Evolutionary conservation across 2,113 vertebrate genomes (phyloP).

Genomic region (Actenoides lindsayi): DNA sequence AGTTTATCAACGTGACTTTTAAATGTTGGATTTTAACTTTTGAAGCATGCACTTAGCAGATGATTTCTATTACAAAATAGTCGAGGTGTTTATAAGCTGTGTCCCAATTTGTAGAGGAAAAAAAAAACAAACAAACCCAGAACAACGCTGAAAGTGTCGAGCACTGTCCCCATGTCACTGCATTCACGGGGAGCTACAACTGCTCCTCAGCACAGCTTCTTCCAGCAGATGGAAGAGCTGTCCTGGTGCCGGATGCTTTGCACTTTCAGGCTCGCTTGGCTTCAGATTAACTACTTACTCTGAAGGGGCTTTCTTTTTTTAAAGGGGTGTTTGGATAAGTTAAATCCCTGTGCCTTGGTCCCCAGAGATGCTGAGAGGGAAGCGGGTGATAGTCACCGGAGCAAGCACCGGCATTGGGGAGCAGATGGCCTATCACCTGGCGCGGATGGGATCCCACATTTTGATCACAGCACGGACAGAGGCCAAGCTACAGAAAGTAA

Average conservation of each 20-base stretch:
- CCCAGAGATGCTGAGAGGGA: conserved; percentile 80
- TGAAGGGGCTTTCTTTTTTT: not conserved
- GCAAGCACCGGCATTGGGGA: conserved; percentile 80
- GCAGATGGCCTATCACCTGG: conserved; percentile 80
- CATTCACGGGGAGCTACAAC: not conserved
- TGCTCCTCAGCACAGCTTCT: not conserved
- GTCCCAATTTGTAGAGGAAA: not conserved
- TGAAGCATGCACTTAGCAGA: not conserved
- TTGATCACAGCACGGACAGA: conserved; percentile 75
- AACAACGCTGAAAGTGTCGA: not conserved
- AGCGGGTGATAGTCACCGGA: conserved; percentile 79
- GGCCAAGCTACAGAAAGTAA: conserved; percentile 76
- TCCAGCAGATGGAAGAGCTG: not conserved
- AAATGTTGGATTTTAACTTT: not conserved
- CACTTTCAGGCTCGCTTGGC: rapidly evolving
- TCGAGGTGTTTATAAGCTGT: not conserved
- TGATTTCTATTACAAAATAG: not conserved
- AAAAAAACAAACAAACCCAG: not conserved
- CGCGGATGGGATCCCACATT: conserved; percentile 77
- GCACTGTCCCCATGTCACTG: rapidly evolving
- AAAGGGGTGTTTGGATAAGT: not conserved
- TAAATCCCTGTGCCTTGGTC: not conserved
- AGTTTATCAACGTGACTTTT: not conserved
- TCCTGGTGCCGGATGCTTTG: not conserved
- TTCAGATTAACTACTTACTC: not conserved